A percentile compares a stretch with the other conserved stretches of the same genome.
These are phyloP conservation scores for Lutjanus argentimaculatus DNA, from an alignment of 2,797 vertebrate species.

Conservation along the genomic window DNA sequence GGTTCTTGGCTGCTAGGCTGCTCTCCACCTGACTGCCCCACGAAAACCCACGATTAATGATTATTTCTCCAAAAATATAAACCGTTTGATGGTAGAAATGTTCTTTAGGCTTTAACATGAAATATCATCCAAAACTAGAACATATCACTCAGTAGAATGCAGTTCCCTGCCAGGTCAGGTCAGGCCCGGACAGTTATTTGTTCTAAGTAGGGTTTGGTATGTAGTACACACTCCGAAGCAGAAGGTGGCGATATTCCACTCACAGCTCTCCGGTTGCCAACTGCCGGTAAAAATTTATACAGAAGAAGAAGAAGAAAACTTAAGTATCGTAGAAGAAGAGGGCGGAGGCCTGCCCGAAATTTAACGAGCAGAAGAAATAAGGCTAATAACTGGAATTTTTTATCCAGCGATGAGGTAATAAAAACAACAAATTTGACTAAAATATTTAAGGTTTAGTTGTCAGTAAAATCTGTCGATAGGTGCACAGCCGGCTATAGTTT, in stretches of 20 bases:
- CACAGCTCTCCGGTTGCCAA: too few relatives aligned
- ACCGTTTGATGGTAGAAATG: too few relatives aligned
- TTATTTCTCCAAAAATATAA: too few relatives aligned
- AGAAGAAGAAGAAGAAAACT: neutral
- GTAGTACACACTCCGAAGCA: neutral
- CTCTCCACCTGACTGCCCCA: too few relatives aligned
- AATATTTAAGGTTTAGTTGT: neutral
- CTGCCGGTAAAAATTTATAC: neutral
- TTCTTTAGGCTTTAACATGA: too few relatives aligned
- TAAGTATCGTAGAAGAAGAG: slow-evolving; percentile 3
- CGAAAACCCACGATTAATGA: too few relatives aligned
- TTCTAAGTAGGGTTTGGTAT: too few relatives aligned
- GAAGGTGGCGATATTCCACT: neutral
- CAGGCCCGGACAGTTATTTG: too few relatives aligned
- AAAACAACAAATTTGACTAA: fast-evolving
- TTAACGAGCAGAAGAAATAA: neutral
- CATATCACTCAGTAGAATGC: too few relatives aligned
- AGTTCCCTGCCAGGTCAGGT: too few relatives aligned
- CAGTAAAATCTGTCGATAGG: neutral
- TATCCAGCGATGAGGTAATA: slow-evolving; percentile 34
- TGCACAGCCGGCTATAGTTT: neutral
- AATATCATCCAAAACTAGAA: too few relatives aligned
- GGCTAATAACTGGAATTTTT: neutral
- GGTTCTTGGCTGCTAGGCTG: too few relatives aligned
- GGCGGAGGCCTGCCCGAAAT: neutral